Base-by-base conservation (phyloP, 2,113 vertebrate species). In the rat (Rattus norvegicus) region DNA sequence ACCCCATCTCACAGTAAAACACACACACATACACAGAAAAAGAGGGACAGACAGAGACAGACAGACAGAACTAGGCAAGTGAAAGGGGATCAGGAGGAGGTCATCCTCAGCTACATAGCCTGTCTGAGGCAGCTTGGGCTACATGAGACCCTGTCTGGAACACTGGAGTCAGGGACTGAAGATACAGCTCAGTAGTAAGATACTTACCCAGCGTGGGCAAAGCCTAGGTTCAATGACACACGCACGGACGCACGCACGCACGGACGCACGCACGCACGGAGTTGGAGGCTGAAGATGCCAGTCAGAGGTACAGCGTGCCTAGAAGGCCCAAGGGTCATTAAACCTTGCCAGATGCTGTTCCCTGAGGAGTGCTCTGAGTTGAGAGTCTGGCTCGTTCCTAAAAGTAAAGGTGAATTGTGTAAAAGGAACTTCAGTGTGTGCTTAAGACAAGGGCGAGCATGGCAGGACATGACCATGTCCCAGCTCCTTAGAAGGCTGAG, bases 361-460 rank as follows among this genome's bases (percentile, higher is more conserved):
- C 33, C 65, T n/a, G 39, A 47, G 76, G 13, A 56, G 61, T 36
- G 83, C 22, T 36, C 28, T 63, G 49, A 59, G 80, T 84, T 28
- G 75, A 92, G 79, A 94, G 52, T 85, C 65, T 65, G 76, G 39
- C 17, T 63, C 69, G 79, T 93, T 81, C 94, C 65, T 90, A 89
- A 95, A 95, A 73, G 39, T 69, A 43, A 92, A 97, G 90, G 54
- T 33, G 67, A 89, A 70, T 54, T 20, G 20, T 92, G 76, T 67
- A 43, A 80, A 61, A 86, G 59, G 91, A 80, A 52, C 49, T 59
- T 39, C 39, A 91, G 73, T 52, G 65, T 76, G 77, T n/a, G 59
- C n/a, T 84, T 63, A 56, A 67, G 6, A 80, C 17, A 72, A 54
- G 22, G 20, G 24, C 17, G 30, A 79, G 54, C 11, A n/a, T 22